Evolutionary conservation across 2,797 vertebrate genomes (phyloP), one percentile per base, ranked within the genome.

Genomic region (Tangara arthus): DNA sequence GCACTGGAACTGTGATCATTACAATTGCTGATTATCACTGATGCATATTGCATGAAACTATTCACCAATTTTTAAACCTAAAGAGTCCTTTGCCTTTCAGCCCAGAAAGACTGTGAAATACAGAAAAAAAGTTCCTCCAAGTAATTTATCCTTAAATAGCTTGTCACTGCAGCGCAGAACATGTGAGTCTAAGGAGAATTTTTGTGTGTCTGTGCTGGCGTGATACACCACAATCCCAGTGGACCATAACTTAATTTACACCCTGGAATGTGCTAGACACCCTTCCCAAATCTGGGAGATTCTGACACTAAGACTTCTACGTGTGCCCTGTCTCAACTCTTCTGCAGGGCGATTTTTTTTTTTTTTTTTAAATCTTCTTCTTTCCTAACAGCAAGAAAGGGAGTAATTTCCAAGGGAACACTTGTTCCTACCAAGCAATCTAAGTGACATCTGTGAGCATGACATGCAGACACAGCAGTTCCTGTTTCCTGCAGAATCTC

Each of bases 391-490:
- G 64, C 60, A 21, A 89, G 60, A 50, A 65, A 86, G 41, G 50
- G 57, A 89, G 12, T 49, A 81, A 86, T 91, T 82, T 81, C 89
- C 92, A 50, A 95, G 94, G 87, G 75, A 95, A 50, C 89, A 57
- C 80, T 97, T 96, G 85, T 85, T 96, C 89, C 80, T 87, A 86
- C 76, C 39, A 47, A 82, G 82, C 93, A 93, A 53, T 57, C 78
- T 75, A 63, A 95, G 79, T 94, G 86, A 94, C 86, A 91, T 96
- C 95, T 96, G 82, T 78, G 82, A 92, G 65, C 64, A 30, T 71
- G 73, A 91, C 73, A 46, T 87, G 93, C 95, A 91, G 83, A 94
- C 26, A 1, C 94, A 97, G 96, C 95, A 91, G 57, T 96, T 95
- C 76, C 42, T 79, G 19, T 73, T 91, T 4, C 15, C 81, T 94